phyloP scores from a whole-genome alignment of 2,888 invertebrate genomes.

The Gortyna flavago region DNA sequence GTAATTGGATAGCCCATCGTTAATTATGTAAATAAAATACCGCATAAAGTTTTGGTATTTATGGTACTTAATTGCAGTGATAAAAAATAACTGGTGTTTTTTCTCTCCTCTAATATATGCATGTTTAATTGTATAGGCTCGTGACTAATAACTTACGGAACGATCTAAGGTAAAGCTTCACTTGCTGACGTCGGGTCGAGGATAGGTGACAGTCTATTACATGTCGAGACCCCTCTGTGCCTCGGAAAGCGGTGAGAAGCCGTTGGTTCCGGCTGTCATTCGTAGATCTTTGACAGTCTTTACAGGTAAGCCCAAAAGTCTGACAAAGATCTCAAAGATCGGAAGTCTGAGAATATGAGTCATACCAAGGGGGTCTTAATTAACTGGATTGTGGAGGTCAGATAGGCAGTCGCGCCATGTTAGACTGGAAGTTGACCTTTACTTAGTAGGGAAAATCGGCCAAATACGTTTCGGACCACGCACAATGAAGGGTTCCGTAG shows the following conservation, averaged over 20 bases:
- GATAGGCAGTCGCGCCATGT: not conserved
- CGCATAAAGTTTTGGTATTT: slow-evolving; percentile 28
- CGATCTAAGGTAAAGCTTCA: not conserved
- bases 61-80: slow-evolving; percentile 26
- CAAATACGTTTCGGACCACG: not conserved
- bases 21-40: slow-evolving; percentile 41
- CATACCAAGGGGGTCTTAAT: not conserved
- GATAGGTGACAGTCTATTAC: not conserved
- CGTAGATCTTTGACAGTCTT: not conserved
- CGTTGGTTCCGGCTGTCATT: not conserved
- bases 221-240: not conserved
- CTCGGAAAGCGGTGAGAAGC: not conserved
- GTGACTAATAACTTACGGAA: too few relatives aligned
- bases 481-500: too few relatives aligned
- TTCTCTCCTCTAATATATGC: not conserved
- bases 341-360: too few relatives aligned
- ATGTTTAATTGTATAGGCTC: too few relatives aligned
- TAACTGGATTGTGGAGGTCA: not conserved
- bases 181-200: not conserved
- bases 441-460: not conserved
- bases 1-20: slow-evolving; percentile 50
- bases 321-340: too few relatives aligned
- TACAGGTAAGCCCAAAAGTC: not conserved
- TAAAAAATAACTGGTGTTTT: slow-evolving; percentile 23
- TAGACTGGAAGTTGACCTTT: not conserved